These are phyloP conservation scores for Strix occidentalis DNA, from an alignment of 2,797 vertebrate species.

Conservation along the genomic window DNA sequence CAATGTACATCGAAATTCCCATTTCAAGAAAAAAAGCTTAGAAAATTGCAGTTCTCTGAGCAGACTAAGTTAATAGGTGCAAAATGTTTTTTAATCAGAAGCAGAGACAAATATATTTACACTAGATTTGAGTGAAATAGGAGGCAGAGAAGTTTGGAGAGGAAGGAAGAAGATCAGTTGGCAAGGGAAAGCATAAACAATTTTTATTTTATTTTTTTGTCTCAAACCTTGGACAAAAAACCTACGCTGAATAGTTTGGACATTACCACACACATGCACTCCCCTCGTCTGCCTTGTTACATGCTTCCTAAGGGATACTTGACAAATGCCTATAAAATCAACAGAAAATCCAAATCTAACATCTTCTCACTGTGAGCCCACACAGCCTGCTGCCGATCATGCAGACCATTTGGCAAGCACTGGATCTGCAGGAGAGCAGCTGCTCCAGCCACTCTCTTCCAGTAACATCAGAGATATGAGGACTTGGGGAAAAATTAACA, in stretches of 20 bases:
- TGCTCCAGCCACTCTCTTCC: constrained; percentile 67
- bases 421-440: constrained; percentile 67
- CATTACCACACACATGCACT: constrained; percentile 54
- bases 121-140: constrained; percentile 49
- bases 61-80: constrained; percentile 52
- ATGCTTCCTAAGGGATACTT: constrained; percentile 72
- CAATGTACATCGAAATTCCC: neutral
- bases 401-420: constrained; percentile 73
- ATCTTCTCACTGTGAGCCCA: constrained; percentile 62
- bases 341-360: constrained; percentile 66
- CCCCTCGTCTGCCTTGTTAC: constrained; percentile 56
- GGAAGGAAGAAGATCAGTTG: constrained; percentile 57
- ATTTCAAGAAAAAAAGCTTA: constrained; percentile 1
- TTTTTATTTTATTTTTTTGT: constrained; percentile 12
- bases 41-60: constrained; percentile 17
- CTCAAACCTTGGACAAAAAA: constrained; percentile 49
- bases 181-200: constrained; percentile 61
- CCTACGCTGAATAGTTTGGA: constrained; percentile 2
- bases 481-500: constrained; percentile 78
- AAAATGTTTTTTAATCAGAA: constrained; percentile 65
- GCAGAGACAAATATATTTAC: constrained; percentile 53
- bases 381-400: constrained; percentile 53
- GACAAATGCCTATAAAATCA: constrained; percentile 73
- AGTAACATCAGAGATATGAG: constrained; percentile 76
- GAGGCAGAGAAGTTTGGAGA: constrained; percentile 52